Evolutionary conservation across 2,888 invertebrate species (phyloP).

Genomic region (Ennomos erosarius): DNA sequence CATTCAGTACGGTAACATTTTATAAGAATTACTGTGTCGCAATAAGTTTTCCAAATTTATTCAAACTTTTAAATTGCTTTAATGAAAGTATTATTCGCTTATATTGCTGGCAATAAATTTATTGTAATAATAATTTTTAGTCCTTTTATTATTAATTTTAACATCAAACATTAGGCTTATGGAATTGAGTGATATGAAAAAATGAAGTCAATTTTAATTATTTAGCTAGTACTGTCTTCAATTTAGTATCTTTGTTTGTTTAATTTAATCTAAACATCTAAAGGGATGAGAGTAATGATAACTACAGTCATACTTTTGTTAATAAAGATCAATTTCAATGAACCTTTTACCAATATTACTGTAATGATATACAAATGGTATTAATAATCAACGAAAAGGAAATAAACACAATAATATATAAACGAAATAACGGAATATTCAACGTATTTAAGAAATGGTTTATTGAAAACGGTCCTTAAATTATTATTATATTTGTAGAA

Average conservation of each 20-base stretch:
- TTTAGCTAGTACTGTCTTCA: slow-evolving; percentile 29
- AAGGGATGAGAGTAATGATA: slow-evolving; percentile 21
- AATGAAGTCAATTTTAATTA: slow-evolving; percentile 40
- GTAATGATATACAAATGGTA: too few species aligned
- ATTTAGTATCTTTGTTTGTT: slow-evolving; percentile 21
- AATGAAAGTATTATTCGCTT: slow-evolving; percentile 1
- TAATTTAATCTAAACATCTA: too few species aligned
- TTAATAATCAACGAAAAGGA: too few species aligned
- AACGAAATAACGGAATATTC: background rate
- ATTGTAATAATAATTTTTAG: too few species aligned
- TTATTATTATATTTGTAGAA: slow-evolving; percentile 21
- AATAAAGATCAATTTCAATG: slow-evolving; percentile 11
- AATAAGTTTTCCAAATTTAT: background rate
- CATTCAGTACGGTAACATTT: slow-evolving; percentile 1
- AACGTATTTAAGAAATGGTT: background rate
- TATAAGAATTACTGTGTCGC: background rate
- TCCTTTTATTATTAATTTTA: slow-evolving; percentile 5
- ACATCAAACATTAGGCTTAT: slow-evolving; percentile 19
- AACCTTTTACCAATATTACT: background rate
- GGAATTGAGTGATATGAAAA: slow-evolving; percentile 30
- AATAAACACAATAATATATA: background rate
- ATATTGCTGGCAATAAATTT: too few species aligned
- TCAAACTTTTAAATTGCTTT: background rate
- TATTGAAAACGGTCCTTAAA: slow-evolving; percentile 17
- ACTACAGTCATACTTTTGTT: slow-evolving; percentile 17